Evolutionary conservation across 1,140 invertebrate genomes (phyloP).

Genomic region (Tetramorium simillimum): DNA sequence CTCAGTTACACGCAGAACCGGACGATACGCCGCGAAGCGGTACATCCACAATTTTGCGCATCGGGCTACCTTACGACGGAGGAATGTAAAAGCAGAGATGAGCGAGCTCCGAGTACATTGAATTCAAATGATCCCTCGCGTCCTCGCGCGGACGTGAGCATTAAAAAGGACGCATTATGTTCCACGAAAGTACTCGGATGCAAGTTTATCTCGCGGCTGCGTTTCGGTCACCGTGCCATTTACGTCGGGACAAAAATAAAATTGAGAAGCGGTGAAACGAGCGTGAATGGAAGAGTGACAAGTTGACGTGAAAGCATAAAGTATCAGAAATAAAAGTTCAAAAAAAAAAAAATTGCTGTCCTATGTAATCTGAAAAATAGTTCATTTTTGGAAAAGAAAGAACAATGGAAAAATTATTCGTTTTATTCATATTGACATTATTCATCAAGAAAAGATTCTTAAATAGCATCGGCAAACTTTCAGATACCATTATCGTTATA

Average conservation of each 20-base stretch:
- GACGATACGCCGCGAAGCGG: background rate
- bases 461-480: background rate
- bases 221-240: background rate
- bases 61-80: background rate
- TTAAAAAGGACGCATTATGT: constrained; percentile 34
- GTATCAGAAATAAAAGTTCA: background rate
- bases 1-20: constrained; percentile 14
- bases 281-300: background rate
- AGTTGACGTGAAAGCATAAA: background rate
- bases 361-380: background rate
- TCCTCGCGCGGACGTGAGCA: background rate
- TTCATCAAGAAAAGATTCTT: background rate
- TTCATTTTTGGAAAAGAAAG: background rate
- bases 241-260: background rate
- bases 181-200: background rate
- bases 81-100: background rate
- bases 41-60: background rate
- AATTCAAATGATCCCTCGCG: constrained; percentile 46
- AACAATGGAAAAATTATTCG: background rate
- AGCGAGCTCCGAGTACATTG: constrained; percentile 37
- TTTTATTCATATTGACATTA: background rate
- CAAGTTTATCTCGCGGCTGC: background rate
- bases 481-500: background rate
- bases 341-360: background rate
- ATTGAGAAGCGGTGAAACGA: background rate